These are phyloP conservation scores for Apogon hyalosoma DNA, from an alignment of 2,797 vertebrate genomes.

Conservation along the genomic window DNA sequence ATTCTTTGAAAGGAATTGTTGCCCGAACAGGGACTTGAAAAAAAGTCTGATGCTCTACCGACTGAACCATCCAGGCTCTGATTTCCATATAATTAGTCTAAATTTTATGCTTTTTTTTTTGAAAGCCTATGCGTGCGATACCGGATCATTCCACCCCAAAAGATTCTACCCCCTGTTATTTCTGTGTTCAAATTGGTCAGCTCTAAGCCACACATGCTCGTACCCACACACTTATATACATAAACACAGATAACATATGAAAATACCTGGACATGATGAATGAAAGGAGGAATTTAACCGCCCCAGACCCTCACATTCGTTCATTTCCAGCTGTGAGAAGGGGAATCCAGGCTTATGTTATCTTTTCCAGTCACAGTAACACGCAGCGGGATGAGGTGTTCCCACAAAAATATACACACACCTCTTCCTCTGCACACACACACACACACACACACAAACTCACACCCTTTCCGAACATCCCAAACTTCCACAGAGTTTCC, in stretches of 20 bases:
- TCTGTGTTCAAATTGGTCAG: background rate
- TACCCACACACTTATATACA: constrained; percentile 3
- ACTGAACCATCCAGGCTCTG: constrained; percentile 75
- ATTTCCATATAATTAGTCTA: too few relatives aligned
- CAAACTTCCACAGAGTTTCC: constrained; percentile 83
- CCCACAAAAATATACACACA: constrained; percentile 77
- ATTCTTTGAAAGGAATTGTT: too few relatives aligned
- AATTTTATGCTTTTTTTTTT: background rate
- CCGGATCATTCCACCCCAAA: too few relatives aligned
- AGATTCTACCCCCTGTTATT: too few relatives aligned
- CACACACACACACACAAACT: constrained; percentile 49
- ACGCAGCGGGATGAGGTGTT: constrained; percentile 75
- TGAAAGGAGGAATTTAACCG: constrained; percentile 9
- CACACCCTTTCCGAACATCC: constrained; percentile 75
- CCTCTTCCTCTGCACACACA: constrained; percentile 72
- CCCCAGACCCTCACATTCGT: constrained; percentile 34
- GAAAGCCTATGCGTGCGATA: too few relatives aligned
- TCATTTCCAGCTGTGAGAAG: constrained; percentile 63
- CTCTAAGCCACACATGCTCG: background rate
- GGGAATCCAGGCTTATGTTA: constrained; percentile 73
- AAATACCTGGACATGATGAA: constrained; percentile 13
- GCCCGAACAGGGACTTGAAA: constrained; percentile 80
- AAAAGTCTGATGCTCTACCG: constrained; percentile 92
- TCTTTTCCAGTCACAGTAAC: constrained; percentile 78
- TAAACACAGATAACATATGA: constrained; percentile 18